Percentiles rank a stretch among this genome's conserved stretches.
Evolutionary conservation across 2,888 invertebrate species (phyloP).

Genomic region (Amphipyra berbera): DNA sequence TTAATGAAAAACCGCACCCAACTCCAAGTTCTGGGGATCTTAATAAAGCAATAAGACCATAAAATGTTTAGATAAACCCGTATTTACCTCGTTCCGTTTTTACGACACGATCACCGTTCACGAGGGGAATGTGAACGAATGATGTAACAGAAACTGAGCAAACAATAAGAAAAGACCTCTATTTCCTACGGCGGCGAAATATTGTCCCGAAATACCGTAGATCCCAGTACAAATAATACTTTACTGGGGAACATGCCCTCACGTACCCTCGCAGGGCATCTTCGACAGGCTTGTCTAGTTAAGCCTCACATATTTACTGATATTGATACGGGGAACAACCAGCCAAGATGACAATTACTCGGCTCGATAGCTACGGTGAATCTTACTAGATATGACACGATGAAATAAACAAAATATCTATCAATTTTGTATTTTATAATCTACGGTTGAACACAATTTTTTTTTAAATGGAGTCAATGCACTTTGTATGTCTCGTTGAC

Average conservation of each 20-base stretch:
- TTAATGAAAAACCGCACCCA: conserved; percentile 55
- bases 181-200: conserved; percentile 42
- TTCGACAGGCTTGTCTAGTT: conserved; percentile 65
- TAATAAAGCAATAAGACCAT: conserved; percentile 45
- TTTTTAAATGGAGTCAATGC: too few relatives aligned
- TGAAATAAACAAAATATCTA: neutral
- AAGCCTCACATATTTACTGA: conserved; percentile 76
- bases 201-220: conserved; percentile 48
- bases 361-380: conserved; percentile 28
- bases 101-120: conserved; percentile 45
- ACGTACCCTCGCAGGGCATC: conserved; percentile 60
- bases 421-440: too few relatives aligned
- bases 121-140: conserved; percentile 46
- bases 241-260: conserved; percentile 48
- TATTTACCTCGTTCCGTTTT: conserved; percentile 38
- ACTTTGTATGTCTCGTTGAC: too few relatives aligned
- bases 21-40: conserved; percentile 40
- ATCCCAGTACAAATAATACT: conserved; percentile 60
- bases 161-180: conserved; percentile 48
- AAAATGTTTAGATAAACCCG: conserved; percentile 39
- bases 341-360: conserved; percentile 78
- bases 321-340: conserved; percentile 75
- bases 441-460: too few relatives aligned
- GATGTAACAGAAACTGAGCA: conserved; percentile 40
- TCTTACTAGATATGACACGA: conserved; percentile 31